phyloP scores from a whole-genome alignment of 2,888 invertebrate genomes.

The Eilema griseolum region DNA sequence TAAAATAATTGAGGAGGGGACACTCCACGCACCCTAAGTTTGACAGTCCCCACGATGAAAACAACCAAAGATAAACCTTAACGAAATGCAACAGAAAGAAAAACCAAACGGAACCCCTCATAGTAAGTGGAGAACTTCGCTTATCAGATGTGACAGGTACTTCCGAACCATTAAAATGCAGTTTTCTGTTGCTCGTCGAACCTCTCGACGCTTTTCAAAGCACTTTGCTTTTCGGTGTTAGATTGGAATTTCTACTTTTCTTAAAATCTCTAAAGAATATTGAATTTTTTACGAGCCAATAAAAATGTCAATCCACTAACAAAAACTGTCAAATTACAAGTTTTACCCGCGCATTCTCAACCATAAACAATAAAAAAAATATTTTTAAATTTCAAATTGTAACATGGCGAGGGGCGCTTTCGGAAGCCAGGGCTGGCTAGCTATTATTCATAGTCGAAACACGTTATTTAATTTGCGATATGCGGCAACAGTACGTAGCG shows the following conservation, averaged over 20 bases:
- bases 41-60: neutral
- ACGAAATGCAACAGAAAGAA: neutral
- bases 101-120: neutral
- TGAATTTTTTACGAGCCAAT: conserved; percentile 12
- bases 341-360: conserved; percentile 35
- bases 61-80: neutral
- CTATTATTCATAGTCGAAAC: conserved; percentile 75
- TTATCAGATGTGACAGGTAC: conserved; percentile 4
- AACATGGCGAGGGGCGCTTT: conserved; percentile 54
- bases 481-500: conserved; percentile 73
- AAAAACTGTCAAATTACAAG: conserved; percentile 37
- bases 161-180: neutral
- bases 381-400: conserved; percentile 67
- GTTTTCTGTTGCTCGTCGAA: neutral
- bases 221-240: neutral
- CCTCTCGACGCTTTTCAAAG: neutral
- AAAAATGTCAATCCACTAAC: conserved; percentile 21
- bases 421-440: conserved; percentile 53
- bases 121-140: neutral
- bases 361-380: conserved; percentile 55
- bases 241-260: neutral
- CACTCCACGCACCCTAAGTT: neutral
- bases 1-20: conserved; percentile 1
- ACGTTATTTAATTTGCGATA: conserved; percentile 83
- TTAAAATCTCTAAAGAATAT: neutral